These are phyloP conservation scores for Lasaia peninsularis DNA, from an alignment of 1,140 invertebrate genomes.

Conservation along the genomic window DNA sequence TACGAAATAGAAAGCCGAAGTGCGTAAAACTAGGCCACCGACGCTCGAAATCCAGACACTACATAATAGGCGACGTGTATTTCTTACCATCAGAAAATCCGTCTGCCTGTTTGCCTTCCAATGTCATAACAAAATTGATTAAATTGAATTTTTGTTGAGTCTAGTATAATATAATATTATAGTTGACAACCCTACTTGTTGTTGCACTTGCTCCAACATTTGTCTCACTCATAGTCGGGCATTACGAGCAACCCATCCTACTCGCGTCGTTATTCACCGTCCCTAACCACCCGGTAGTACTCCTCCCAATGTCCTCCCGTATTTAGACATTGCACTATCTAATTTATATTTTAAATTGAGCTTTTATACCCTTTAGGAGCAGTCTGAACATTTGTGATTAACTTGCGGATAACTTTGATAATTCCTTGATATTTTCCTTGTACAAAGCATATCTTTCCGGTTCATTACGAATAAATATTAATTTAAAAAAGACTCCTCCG, in stretches of 20 bases:
- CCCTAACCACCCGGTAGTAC: constrained; percentile 67
- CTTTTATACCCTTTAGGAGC: constrained; percentile 45
- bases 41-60: too few relatives aligned
- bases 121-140: too few relatives aligned
- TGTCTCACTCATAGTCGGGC: constrained; percentile 44
- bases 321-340: constrained; percentile 71
- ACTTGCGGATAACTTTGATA: too few relatives aligned
- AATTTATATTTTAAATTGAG: constrained; percentile 72
- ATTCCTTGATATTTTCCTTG: constrained; percentile 35
- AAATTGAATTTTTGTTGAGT: too few relatives aligned
- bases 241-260: constrained; percentile 49
- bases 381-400: not conserved
- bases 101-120: too few relatives aligned
- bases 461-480: too few relatives aligned
- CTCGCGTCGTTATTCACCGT: constrained; percentile 65
- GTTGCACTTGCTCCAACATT: constrained; percentile 51
- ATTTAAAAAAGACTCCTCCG: too few relatives aligned
- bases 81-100: too few relatives aligned
- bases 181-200: constrained; percentile 21
- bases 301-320: constrained; percentile 60
- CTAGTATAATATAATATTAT: too few relatives aligned
- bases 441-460: not conserved
- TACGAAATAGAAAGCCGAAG: too few relatives aligned
- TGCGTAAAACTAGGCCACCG: too few relatives aligned
- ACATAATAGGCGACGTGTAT: too few relatives aligned